phyloP scores from a whole-genome alignment of 2,113 vertebrate genomes.

The Thunnus maccoyii region DNA sequence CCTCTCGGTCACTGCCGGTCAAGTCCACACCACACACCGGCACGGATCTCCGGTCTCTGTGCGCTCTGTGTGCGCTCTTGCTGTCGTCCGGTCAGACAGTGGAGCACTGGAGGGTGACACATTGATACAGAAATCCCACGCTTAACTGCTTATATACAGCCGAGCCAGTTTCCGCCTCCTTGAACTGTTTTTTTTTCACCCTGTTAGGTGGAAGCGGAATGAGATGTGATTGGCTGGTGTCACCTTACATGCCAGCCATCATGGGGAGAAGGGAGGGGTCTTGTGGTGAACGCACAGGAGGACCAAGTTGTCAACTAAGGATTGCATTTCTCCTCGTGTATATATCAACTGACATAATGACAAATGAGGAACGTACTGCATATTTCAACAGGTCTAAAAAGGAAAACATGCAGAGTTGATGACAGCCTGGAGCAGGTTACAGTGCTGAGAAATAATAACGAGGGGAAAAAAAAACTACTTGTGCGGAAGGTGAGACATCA shows the following conservation, averaged over 20 bases:
- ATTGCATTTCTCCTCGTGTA: constrained; percentile 34
- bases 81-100: neutral
- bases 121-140: constrained; percentile 55
- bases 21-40: constrained; percentile 35
- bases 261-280: constrained; percentile 49
- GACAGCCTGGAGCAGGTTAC: neutral
- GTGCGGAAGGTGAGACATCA: neutral
- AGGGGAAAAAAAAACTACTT: neutral
- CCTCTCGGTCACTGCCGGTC: constrained; percentile 15
- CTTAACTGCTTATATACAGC: constrained; percentile 72
- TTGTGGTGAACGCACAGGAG: constrained; percentile 11
- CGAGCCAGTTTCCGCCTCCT: constrained; percentile 65
- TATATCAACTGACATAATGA: constrained; percentile 31
- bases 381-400: constrained; percentile 46
- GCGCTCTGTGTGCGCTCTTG: constrained; percentile 16
- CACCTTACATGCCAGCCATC: constrained; percentile 50
- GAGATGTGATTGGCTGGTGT: constrained; percentile 81
- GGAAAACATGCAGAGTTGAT: neutral
- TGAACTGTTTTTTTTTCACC: constrained; percentile 6
- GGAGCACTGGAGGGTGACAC: constrained; percentile 17
- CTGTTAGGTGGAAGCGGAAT: constrained; percentile 70
- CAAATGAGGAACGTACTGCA: constrained; percentile 26
- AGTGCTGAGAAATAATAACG: neutral
- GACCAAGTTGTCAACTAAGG: constrained; percentile 21
- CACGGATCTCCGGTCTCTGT: constrained; percentile 8